These are phyloP conservation scores for Varecia variegata DNA, from an alignment of 2,797 vertebrate genomes.

Conservation along the genomic window DNA sequence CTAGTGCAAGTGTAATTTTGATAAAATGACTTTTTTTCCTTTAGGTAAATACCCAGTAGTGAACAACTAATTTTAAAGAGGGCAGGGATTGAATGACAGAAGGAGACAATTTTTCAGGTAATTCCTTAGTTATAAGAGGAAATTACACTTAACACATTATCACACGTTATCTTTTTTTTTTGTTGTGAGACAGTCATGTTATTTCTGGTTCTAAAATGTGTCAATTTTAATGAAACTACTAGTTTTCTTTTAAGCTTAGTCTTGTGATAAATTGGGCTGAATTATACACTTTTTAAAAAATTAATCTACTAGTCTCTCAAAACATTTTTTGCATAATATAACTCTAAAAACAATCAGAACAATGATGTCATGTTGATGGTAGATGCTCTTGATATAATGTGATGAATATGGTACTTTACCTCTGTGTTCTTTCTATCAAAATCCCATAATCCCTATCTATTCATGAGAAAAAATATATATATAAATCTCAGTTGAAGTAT, in stretches of 20 bases:
- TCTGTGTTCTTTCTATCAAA: neutral
- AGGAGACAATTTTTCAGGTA: neutral
- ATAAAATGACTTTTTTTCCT: too few species aligned
- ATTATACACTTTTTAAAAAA: neutral
- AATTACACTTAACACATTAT: neutral
- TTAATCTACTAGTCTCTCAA: neutral
- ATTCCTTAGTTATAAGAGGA: neutral
- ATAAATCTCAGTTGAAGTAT: neutral
- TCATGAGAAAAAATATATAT: neutral
- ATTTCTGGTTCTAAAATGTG: neutral
- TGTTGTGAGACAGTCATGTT: neutral
- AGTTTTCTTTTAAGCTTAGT: neutral
- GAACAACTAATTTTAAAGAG: neutral
- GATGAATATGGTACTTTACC: neutral
- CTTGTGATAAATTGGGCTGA: neutral
- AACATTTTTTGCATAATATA: neutral
- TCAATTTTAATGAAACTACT: neutral
- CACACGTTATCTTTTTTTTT: too few species aligned
- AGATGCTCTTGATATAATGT: neutral
- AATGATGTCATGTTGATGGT: neutral
- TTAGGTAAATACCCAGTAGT: too few species aligned
- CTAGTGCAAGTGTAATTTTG: too few species aligned
- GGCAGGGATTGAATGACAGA: neutral
- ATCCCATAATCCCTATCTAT: neutral
- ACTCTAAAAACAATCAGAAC: neutral